phyloP scores from a whole-genome alignment of 2,113 vertebrate species.

The Loxodonta africana region DNA sequence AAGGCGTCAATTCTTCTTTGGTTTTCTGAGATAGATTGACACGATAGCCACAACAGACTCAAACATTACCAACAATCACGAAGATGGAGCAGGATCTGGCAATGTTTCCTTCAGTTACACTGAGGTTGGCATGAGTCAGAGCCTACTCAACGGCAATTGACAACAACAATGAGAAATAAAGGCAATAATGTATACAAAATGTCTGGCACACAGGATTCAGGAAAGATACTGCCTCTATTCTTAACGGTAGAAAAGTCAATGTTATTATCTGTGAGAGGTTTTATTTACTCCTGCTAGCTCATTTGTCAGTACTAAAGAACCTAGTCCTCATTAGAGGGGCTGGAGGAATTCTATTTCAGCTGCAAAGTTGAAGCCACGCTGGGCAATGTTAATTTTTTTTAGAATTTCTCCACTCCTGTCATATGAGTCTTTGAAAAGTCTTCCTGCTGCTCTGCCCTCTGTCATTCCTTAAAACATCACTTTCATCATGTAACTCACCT shows the following conservation, averaged over 20 bases:
- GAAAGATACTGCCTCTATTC: neutral
- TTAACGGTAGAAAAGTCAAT: neutral
- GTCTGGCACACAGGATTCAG: neutral
- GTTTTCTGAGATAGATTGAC: no score
- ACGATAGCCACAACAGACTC: neutral
- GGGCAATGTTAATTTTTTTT: neutral
- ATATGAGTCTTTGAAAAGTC: neutral
- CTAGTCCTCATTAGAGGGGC: neutral
- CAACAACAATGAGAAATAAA: neutral
- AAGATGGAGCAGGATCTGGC: neutral
- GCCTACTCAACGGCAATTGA: neutral
- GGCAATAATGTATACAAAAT: neutral
- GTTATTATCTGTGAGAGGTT: neutral
- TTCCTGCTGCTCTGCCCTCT: neutral
- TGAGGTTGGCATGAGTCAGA: neutral
- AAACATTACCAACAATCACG: neutral
- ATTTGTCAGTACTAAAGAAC: neutral
- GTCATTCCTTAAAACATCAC: neutral
- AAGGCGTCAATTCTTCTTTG: no score
- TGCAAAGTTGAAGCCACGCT: neutral
- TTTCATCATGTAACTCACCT: neutral
- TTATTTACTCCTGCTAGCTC: neutral
- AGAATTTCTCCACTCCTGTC: neutral
- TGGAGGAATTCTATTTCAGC: neutral
- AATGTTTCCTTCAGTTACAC: neutral